Base-by-base conservation (phyloP, 2,113 vertebrate species). In the Calyptomena viridis region DNA sequence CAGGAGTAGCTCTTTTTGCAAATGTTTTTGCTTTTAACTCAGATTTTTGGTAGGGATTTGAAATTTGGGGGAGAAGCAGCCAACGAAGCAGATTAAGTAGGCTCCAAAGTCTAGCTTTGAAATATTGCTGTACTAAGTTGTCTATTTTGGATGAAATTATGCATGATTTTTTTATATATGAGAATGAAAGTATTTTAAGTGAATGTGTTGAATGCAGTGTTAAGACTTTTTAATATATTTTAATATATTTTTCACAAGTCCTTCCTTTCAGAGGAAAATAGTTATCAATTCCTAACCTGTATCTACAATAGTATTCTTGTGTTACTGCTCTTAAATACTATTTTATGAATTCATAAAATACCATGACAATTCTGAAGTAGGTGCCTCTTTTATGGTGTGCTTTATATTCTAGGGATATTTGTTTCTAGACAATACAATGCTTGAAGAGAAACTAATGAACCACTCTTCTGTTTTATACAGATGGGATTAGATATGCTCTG, bases 401-500 rank as follows among this genome's bases (percentile, higher is more conserved):
- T 88, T 85, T 67, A 8, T 78, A 30, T 78, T 83, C 30, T 40
- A 23, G 27, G 6, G 23, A 11, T 88, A 16, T 66, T 85, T 79
- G 18, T 63, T 89, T 8, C 47, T 75, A 44, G 30, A n/a, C 39
- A 69, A 25, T 28, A 21, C 14, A 44, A 5, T 2, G 2, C 12
- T 84, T 91, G 60, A 84, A 74, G 14, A 30, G 60, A 68, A 74
- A 24, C 12, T 80, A 23, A 40, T 39, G 31, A 52, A n/a, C 16
- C 8, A 19, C 18, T 74, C 14, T 80, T 6, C 35, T 71, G 20
- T 39, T 64, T 72, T 55, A 22, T 77, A 37, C n/a, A 67, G 58
- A 76, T 19, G 12, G 46, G 49, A 62, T 90, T 87, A 52, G 55
- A 84, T 78, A 83, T 10, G 83, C 56, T 85, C 55, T 91, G 52